These are phyloP conservation scores for Istiophorus platypterus DNA, from an alignment of 2,113 vertebrate species.

Conservation along the genomic window DNA sequence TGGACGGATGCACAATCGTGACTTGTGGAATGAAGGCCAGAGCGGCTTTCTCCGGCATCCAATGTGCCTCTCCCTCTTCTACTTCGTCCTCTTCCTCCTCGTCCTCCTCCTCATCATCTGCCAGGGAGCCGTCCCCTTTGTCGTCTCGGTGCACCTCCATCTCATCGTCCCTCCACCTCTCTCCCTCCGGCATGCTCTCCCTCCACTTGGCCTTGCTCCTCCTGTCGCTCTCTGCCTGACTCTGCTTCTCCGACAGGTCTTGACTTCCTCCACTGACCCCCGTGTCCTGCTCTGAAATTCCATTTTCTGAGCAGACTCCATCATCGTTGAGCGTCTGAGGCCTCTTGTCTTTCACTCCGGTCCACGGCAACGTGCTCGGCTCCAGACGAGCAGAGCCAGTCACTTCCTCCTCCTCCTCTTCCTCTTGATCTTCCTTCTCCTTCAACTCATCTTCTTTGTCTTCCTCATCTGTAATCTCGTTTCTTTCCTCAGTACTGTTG, in stretches of 20 bases:
- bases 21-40: slow-evolving; percentile 82
- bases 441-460: neutral
- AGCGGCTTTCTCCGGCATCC: slow-evolving; percentile 58
- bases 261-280: slow-evolving; percentile 52
- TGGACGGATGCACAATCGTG: slow-evolving; percentile 57
- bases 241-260: slow-evolving; percentile 55
- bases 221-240: slow-evolving; percentile 15
- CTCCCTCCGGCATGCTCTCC: slow-evolving; percentile 80
- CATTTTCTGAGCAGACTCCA: slow-evolving; percentile 38
- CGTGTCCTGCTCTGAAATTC: slow-evolving; percentile 25
- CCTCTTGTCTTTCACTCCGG: slow-evolving; percentile 48
- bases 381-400: slow-evolving; percentile 55
- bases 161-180: slow-evolving; percentile 72
- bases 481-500: neutral
- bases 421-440: neutral
- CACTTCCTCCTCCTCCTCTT: slow-evolving; percentile 22
- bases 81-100: slow-evolving; percentile 13
- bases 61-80: neutral
- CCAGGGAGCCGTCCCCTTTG: slow-evolving; percentile 53
- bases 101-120: slow-evolving; percentile 58
- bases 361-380: slow-evolving; percentile 70
- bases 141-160: neutral
- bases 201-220: slow-evolving; percentile 69
- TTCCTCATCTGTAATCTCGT: neutral
- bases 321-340: slow-evolving; percentile 5